Conservation (phyloP, 1,140 invertebrate species). For the Microvelia longipes region DNA sequence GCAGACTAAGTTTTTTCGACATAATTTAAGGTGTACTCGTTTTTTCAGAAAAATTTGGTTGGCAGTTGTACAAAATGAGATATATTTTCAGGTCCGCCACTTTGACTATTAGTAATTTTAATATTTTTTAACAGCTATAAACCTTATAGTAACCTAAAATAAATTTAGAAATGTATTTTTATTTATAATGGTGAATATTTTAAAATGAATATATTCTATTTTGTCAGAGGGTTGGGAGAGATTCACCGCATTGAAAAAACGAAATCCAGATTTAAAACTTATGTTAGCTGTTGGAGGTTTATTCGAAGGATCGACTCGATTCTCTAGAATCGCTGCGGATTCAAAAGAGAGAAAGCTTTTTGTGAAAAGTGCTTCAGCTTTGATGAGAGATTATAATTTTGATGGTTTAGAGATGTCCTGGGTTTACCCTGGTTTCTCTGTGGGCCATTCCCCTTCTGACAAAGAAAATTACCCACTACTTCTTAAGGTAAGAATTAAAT, state of each 20-base stretch:
- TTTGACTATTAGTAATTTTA: no score
- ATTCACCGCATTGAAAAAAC: slow-evolving; percentile 31
- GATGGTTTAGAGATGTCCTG: slow-evolving; percentile 80
- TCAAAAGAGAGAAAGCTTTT: slow-evolving; percentile 50
- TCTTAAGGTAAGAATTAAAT: slow-evolving; percentile 11
- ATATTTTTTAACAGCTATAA: no score
- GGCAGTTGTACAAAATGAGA: no score
- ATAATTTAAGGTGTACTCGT: no score
- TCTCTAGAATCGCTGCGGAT: slow-evolving; percentile 60
- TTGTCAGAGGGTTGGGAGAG: slow-evolving; percentile 30
- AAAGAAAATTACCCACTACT: slow-evolving; percentile 12
- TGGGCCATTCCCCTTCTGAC: slow-evolving; percentile 9
- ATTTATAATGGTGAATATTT: no score
- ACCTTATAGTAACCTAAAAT: no score
- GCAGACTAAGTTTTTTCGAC: no score
- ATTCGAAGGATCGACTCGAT: slow-evolving; percentile 77
- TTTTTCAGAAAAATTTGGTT: no score
- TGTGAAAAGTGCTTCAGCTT: slow-evolving; percentile 51
- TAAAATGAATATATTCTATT: neutral
- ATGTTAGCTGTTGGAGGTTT: slow-evolving; percentile 70
- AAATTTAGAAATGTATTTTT: no score
- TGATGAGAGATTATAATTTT: slow-evolving; percentile 65
- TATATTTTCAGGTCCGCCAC: no score
- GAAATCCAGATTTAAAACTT: slow-evolving; percentile 63
- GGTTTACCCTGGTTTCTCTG: slow-evolving; percentile 55